Base-by-base conservation (phyloP, 2,888 invertebrate species). In the Ctena decussata region DNA sequence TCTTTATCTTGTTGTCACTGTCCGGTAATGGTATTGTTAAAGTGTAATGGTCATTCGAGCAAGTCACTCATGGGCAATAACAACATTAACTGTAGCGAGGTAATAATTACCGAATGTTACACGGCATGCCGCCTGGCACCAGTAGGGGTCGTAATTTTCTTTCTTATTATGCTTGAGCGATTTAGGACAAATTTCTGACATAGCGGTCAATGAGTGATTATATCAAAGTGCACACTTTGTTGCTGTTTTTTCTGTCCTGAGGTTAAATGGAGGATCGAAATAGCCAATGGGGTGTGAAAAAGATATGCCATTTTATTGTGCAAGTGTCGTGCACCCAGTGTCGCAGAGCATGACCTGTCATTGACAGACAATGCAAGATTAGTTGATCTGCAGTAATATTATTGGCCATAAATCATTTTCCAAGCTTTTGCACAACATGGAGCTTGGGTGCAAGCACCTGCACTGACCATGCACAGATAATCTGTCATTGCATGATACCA, bases 141-240 rank as follows among this genome's bases (percentile, higher is more conserved):
- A 8, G 65, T 65, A 65, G 18, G 65, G 82, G 79, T 80, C 74
- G 60, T 85, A 87, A 85, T 87, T 87, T 82, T 85, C 80, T 87
- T 87, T 85, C 82, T 84, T 49, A 71, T 80, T 86, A 86, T 86
- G 86, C 86, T 86, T 86, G 73, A 60, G 27, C 80, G 71, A 78
- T 76, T 71, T 27, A 39, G 81, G 77, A 69, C 76, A 81, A 82
- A 79, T 87, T 78, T 44, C 65, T 76, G 80, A 79, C 79, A 89
- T 86, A 84, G 80, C 74, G 88, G 88, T 89, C 88, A 86, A 41
- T 41, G 71, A 83, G 84, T 86, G 79, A 84, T 73, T 84, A 78
- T 77, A 46, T n/a, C 5, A 41, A 65, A 65, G 6, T 79, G 86
- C 88, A 86, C 86, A 82, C 76, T 86, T 71, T 78, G 79, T 77